Evolutionary conservation across 2,797 vertebrate species (phyloP), one percentile per base, ranked within the genome.

Genomic region (Coracias cyanogaster): DNA sequence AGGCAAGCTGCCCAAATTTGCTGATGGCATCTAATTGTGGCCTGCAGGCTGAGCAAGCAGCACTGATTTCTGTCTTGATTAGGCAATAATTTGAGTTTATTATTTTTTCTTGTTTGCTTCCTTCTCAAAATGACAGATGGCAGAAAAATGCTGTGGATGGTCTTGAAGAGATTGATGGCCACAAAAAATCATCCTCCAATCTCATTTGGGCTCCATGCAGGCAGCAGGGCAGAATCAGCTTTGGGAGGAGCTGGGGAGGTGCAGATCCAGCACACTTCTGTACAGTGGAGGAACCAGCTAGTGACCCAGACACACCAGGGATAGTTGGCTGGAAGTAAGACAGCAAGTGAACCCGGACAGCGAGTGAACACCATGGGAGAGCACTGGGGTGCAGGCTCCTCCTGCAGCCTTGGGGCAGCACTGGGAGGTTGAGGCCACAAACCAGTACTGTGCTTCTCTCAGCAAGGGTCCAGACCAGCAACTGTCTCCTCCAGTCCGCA

Each of bases 11-110:
- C 94, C 93, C 91, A 94, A 84, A 96, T 94, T 78, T 91, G 95
- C 94, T 96, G 95, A 96, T 96, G 94, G 89, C 89, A 94, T 96
- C 95, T 96, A 96, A 96, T 95, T 94, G 95, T 95, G 95, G 93
- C 89, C 96, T 0, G 58, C 89, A 86, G 96, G 95, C 96, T 95
- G 93, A 96, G 95, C 92, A 96, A 94, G 87, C 80, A 93, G 87
- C 82, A 19, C 91, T 94, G 93, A 96, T 96, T 94, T 94, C 65
- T 76, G 72, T 83, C 82, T 89, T 95, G 94, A 97, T 97, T 95
- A 91, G 94, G 86, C 91, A 94, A 96, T 96, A 90, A 94, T 96
- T 94, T 93, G 64, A 86, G 81, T 95, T 89, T 90, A 83, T 96
- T 87, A 65, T 93, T 96, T 92, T 80, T 95, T 90, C 82, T 93